Conservation (phyloP, 2,797 vertebrate genomes). For the Todus mexicanus region DNA sequence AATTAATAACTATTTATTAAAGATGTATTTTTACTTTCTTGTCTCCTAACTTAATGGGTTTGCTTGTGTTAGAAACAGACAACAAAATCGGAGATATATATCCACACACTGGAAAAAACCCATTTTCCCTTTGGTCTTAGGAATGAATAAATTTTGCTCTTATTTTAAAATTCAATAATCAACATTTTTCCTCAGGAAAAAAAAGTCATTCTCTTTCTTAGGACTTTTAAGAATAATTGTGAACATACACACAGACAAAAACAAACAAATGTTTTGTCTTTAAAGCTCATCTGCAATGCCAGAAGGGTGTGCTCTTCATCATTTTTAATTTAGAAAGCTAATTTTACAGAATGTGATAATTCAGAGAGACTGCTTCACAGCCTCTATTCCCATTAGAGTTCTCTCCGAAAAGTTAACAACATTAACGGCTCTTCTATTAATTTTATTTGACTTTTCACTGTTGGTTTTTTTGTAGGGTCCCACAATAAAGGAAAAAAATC, state of each 20-base stretch:
- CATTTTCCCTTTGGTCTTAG: background rate
- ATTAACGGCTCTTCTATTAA: background rate
- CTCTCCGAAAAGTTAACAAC: background rate
- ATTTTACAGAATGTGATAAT: slow-evolving; percentile 11
- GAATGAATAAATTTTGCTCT: background rate
- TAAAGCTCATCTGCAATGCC: slow-evolving; percentile 4
- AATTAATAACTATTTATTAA: slow-evolving; percentile 17
- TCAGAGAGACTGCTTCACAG: background rate
- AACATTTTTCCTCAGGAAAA: background rate
- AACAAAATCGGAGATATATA: background rate
- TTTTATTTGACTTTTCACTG: background rate
- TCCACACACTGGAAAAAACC: background rate
- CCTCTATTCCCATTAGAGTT: background rate
- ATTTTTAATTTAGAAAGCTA: slow-evolving; percentile 15
- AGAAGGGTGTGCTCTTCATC: background rate
- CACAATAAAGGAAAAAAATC: background rate
- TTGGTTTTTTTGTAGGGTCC: background rate
- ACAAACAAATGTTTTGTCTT: background rate
- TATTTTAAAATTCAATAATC: background rate
- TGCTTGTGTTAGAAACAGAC: background rate
- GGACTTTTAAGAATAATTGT: background rate
- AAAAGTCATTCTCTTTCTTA: background rate
- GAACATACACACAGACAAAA: background rate
- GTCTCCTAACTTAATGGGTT: background rate
- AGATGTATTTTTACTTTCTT: background rate